Percentiles rank a stretch among this genome's conserved stretches.
Evolutionary conservation across 1,140 invertebrate species (phyloP).

Genomic region (Cardiocondyla obscurior): DNA sequence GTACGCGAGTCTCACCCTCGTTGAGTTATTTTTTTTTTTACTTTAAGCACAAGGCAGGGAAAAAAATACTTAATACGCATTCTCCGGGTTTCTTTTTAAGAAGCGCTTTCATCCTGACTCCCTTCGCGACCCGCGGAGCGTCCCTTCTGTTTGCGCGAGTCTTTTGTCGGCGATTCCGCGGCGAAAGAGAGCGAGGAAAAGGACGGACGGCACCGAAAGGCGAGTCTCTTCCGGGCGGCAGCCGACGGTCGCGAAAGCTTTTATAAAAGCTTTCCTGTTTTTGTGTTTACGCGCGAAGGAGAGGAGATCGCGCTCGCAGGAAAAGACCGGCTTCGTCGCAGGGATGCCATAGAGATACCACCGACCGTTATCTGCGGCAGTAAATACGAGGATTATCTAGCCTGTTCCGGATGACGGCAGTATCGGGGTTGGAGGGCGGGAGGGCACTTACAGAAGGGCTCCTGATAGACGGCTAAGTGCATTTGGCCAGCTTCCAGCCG

Average conservation of each 20-base stretch:
- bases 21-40: neutral
- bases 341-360: slow-evolving; percentile 60
- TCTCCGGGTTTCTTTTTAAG: slow-evolving; percentile 33
- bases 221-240: slow-evolving; percentile 56
- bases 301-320: slow-evolving; percentile 50
- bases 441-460: slow-evolving; percentile 31
- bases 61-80: slow-evolving; percentile 48
- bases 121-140: slow-evolving; percentile 43
- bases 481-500: slow-evolving; percentile 80
- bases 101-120: slow-evolving; percentile 28
- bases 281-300: slow-evolving; percentile 73
- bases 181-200: neutral
- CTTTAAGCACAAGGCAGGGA: slow-evolving; percentile 12
- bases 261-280: slow-evolving; percentile 72
- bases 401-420: slow-evolving; percentile 27
- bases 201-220: slow-evolving; percentile 15
- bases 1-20: neutral
- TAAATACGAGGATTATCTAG: slow-evolving; percentile 76
- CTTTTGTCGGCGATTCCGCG: slow-evolving; percentile 54
- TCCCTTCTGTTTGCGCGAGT: slow-evolving; percentile 48
- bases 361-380: slow-evolving; percentile 67
- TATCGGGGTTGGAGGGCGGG: slow-evolving; percentile 15
- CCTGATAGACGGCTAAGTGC: slow-evolving; percentile 81
- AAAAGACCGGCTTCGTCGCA: neutral
- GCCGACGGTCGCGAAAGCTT: slow-evolving; percentile 59